A percentile compares a stretch with the other conserved stretches of the same genome.
phyloP scores from a whole-genome alignment of 2,797 vertebrate species.

The Coendou prehensilis region DNA sequence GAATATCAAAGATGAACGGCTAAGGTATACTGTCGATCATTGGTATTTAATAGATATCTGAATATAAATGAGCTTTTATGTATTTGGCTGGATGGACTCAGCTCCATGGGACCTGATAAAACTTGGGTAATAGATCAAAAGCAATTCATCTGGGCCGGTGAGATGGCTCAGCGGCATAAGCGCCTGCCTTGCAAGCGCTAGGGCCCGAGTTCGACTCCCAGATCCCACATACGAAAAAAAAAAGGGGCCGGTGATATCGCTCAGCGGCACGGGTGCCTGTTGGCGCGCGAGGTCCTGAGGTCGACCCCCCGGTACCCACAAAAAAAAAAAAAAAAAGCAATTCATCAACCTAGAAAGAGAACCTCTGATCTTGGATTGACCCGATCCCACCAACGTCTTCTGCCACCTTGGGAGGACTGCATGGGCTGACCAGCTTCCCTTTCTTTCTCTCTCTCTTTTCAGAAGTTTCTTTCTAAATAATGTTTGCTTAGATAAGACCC shows the following conservation, averaged over 20 bases:
- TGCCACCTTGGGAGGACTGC: conserved; percentile 24
- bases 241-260: too few relatives aligned
- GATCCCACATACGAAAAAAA: too few relatives aligned
- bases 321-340: too few relatives aligned
- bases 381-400: not conserved
- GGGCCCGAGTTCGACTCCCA: too few relatives aligned
- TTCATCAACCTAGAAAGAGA: not conserved
- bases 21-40: not conserved
- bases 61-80: not conserved
- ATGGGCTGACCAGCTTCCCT: not conserved
- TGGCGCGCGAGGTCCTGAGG: too few relatives aligned
- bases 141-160: not conserved
- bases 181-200: too few relatives aligned
- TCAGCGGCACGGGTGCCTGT: too few relatives aligned
- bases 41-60: not conserved
- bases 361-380: not conserved
- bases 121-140: not conserved
- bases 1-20: not conserved
- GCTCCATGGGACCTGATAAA: not conserved
- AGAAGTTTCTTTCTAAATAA: not conserved
- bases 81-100: not conserved
- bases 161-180: too few relatives aligned
- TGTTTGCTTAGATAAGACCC: not conserved
- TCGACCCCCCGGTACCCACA: too few relatives aligned
- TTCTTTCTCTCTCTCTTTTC: not conserved